Evolutionary conservation across 2,113 vertebrate genomes (phyloP), one percentile per base, ranked within the genome.

Genomic region (Alces alces): DNA sequence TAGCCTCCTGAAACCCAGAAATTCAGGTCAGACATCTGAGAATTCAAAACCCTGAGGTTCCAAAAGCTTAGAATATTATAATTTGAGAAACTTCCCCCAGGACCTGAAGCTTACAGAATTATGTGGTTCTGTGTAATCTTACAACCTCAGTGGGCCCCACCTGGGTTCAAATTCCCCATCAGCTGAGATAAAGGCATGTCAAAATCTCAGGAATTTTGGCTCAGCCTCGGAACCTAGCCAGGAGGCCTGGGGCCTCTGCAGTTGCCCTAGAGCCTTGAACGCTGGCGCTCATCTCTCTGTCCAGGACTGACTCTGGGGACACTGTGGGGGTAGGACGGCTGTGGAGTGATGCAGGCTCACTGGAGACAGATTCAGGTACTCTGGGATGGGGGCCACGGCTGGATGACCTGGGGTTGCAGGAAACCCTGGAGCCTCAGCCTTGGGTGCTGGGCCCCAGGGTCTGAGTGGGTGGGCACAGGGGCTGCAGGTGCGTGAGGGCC

Each of bases 121-220:
- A 13, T 4, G 1, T 27, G 6, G 2, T 50, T 57, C 60, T 21
- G 39, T 43, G 16, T 54, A 3, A 66, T n/a, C 28, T 43, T 28
- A 5, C 0, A 3, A 47, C 55, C 17, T 39, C 19, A 7, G 12
- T 0, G n/a, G 28, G 47, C 43, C 19, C 2, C 0, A 50, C 21
- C 80, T 55, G 30, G 14, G n/a, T 90, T 96, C 89, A 9, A n/a
- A 30, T 90, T 54, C 80, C 52, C 4, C 2, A 30, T 82, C 79
- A n/a, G 15, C 25, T 33, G 33, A 82, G 27, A 17, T 57, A 39
- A 87, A 76, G 43, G 15, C 7, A 8, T 3, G 13, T 36, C 16
- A 57, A 23, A 50, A 45, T 86, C 28, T 55, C 43, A 50, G 84
- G 54, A 86, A 96, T 86, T 85, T 36, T 27, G 89, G 66, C 58